Evolutionary conservation across 2,888 invertebrate species (phyloP).

Genomic region (Chrysolina oricalcia): DNA sequence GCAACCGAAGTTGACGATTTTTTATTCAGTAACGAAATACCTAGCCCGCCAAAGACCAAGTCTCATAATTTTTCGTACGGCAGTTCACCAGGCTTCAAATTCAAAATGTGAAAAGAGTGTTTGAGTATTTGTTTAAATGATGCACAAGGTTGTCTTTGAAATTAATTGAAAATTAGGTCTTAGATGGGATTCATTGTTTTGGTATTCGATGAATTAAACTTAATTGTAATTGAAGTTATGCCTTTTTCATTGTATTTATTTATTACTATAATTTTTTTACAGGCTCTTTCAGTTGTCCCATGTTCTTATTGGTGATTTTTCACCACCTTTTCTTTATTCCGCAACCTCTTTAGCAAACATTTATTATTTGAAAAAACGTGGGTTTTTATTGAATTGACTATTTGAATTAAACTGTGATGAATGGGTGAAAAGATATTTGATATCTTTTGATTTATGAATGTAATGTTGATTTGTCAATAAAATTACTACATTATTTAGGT

Average conservation of each 20-base stretch:
- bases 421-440: constrained; percentile 3
- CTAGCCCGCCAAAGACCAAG: constrained; percentile 52
- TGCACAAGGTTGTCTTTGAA: no score
- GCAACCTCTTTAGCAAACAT: not conserved
- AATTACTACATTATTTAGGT: not conserved
- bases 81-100: constrained; percentile 72
- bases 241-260: no score
- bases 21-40: constrained; percentile 59
- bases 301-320: no score
- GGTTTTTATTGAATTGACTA: not conserved
- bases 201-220: no score
- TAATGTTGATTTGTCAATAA: constrained; percentile 4
- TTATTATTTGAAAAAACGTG: not conserved
- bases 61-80: constrained; percentile 69
- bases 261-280: no score
- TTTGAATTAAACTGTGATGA: constrained; percentile 20
- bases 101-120: constrained; percentile 54
- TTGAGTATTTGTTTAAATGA: no score
- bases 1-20: constrained; percentile 64
- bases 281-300: no score
- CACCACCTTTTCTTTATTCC: no score
- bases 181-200: no score
- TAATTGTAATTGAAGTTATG: no score
- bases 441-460: constrained; percentile 5
- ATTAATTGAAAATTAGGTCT: no score